phyloP scores from a whole-genome alignment of 2,888 invertebrate species.

The Dendrolimus pini region DNA sequence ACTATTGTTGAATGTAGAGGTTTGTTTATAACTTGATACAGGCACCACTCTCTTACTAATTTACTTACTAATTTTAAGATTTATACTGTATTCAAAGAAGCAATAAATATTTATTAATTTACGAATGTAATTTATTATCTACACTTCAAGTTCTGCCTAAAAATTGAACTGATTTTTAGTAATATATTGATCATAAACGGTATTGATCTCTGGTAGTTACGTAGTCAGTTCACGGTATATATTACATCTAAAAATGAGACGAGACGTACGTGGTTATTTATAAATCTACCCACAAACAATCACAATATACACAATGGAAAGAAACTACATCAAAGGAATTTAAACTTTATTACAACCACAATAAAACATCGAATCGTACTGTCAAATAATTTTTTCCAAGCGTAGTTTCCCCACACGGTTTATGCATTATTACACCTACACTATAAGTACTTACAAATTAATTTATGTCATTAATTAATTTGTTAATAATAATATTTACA shows the following conservation, averaged over 20 bases:
- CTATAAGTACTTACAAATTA: conserved; percentile 1
- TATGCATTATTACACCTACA: conserved; percentile 30
- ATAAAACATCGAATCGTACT: conserved; percentile 60
- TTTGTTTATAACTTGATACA: no score
- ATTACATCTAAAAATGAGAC: conserved; percentile 7
- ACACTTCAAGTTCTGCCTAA: no score
- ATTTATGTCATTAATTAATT: conserved; percentile 4
- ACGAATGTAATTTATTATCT: no score
- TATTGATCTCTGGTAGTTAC: background rate
- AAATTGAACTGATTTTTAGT: no score
- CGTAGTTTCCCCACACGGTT: conserved; percentile 76
- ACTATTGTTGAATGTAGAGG: no score
- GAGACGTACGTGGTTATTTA: background rate
- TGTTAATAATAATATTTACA: conserved; percentile 50
- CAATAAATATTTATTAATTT: no score
- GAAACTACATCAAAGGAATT: conserved; percentile 66
- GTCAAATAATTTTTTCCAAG: conserved; percentile 69
- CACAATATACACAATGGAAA: conserved; percentile 53
- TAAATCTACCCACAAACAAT: conserved; percentile 26
- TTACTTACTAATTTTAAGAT: no score
- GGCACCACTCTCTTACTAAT: no score
- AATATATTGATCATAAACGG: no score
- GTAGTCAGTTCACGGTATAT: conserved; percentile 17
- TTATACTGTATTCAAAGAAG: no score
- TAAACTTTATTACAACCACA: conserved; percentile 30